Evolutionary conservation across 2,797 vertebrate species (phyloP).

Genomic region (Acrossocheilus wenchowensis): DNA sequence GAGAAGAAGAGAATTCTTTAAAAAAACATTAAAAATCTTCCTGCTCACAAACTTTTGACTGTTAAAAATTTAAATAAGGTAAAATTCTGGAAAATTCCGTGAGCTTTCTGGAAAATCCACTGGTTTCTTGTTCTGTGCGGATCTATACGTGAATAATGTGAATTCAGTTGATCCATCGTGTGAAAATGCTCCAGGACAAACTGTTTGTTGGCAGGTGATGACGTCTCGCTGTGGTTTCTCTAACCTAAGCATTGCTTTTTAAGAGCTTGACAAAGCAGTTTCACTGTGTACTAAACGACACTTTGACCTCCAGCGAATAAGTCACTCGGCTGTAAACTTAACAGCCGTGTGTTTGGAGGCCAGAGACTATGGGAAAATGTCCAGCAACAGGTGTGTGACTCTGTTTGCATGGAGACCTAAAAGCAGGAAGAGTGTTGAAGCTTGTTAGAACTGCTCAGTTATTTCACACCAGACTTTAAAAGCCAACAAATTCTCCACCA

Average conservation of each 20-base stretch:
- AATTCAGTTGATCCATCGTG: no score
- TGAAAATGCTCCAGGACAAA: not conserved
- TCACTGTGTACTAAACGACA: not conserved
- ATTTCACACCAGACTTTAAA: conserved; percentile 37
- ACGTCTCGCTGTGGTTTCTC: not conserved
- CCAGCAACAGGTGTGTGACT: not conserved
- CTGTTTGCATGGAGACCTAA: not conserved
- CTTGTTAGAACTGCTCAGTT: conserved; percentile 12
- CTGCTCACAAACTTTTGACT: no score
- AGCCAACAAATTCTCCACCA: conserved; percentile 50
- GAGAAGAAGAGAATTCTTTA: no score
- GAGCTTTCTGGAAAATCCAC: not conserved
- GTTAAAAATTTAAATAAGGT: no score
- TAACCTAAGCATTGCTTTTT: not conserved
- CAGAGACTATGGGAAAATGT: not conserved
- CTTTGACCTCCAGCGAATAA: conserved; percentile 11
- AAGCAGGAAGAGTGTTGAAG: not conserved
- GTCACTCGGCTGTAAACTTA: conserved; percentile 4
- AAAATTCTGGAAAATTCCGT: not conserved
- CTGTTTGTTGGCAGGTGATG: not conserved
- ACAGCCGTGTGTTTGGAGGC: not conserved
- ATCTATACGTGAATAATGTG: not conserved
- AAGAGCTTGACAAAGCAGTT: conserved; percentile 1
- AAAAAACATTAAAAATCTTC: no score
- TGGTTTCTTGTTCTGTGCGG: not conserved